These are phyloP conservation scores for Triops longicaudatus DNA, from an alignment of 1,140 invertebrate species.

Conservation along the genomic window DNA sequence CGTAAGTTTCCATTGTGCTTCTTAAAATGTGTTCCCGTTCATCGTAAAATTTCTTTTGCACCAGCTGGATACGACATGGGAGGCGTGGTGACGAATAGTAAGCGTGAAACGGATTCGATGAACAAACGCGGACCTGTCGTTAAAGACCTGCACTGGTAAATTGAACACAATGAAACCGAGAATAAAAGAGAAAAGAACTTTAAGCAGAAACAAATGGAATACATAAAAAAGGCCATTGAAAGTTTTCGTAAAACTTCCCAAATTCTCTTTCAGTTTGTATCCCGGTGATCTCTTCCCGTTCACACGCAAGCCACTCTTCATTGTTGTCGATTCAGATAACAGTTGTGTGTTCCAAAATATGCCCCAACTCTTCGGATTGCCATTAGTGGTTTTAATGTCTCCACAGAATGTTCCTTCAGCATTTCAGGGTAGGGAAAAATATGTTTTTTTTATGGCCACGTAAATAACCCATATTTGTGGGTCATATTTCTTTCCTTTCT, in stretches of 20 bases:
- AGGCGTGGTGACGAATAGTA: conserved; percentile 77
- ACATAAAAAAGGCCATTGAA: neutral
- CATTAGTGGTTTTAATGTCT: conserved; percentile 88
- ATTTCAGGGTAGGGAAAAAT: conserved; percentile 57
- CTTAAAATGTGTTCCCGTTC: neutral
- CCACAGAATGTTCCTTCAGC: conserved; percentile 77
- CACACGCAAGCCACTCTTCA: conserved; percentile 81
- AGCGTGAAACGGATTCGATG: conserved; percentile 58
- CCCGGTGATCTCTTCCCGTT: conserved; percentile 88
- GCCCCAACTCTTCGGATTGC: conserved; percentile 86
- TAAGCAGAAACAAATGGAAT: conserved; percentile 1
- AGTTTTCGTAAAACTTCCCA: neutral
- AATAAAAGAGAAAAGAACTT: too few relatives aligned
- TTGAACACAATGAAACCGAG: neutral
- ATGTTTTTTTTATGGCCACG: conserved; percentile 9
- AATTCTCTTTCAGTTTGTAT: conserved; percentile 56
- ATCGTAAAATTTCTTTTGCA: neutral
- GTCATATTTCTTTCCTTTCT: conserved; percentile 27
- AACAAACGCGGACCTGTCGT: conserved; percentile 53
- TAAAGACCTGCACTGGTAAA: conserved; percentile 67
- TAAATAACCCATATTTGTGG: neutral
- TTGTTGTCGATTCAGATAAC: conserved; percentile 92
- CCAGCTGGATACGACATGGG: conserved; percentile 82
- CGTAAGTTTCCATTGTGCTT: conserved; percentile 49
- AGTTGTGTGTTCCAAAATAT: conserved; percentile 89